Conservation (phyloP, 2,888 invertebrate species). For the Empis stercorea region DNA sequence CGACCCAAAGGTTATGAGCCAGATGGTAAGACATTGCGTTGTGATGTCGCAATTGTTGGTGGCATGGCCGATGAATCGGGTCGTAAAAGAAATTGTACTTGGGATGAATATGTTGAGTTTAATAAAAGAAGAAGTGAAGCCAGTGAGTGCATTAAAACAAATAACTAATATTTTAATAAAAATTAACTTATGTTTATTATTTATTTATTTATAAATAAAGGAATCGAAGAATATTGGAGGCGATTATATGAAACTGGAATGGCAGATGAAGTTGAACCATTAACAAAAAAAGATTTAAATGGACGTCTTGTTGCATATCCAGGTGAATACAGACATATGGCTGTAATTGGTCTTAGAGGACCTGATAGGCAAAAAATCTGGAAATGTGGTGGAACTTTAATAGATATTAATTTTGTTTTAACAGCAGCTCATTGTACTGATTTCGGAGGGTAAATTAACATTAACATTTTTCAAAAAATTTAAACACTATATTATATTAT, state of each 20-base stretch:
- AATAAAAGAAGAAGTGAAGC: no score
- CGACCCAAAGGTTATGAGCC: no score
- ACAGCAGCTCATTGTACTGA: constrained; percentile 7
- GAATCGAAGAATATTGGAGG: neutral
- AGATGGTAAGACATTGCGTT: no score
- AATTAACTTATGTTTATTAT: no score
- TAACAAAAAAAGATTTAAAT: constrained; percentile 5
- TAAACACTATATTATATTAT: no score
- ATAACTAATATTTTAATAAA: no score
- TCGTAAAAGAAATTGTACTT: no score
- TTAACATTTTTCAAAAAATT: no score
- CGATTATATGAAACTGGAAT: neutral
- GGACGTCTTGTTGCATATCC: constrained; percentile 8
- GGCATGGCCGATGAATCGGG: no score
- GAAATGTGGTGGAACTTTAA: constrained; percentile 7
- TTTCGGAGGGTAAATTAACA: constrained; percentile 3
- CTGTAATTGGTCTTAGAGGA: neutral
- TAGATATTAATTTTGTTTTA: constrained; percentile 4
- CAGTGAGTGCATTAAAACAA: no score
- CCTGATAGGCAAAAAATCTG: neutral
- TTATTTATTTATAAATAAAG: neutral
- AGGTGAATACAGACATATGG: constrained; percentile 13
- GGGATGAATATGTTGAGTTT: no score
- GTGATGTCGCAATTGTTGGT: no score
- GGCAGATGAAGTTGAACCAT: neutral